A percentile compares a stretch with the other conserved stretches of the same genome.
Conservation (phyloP, 2,113 vertebrate species). For the Corythaeola cristata region DNA sequence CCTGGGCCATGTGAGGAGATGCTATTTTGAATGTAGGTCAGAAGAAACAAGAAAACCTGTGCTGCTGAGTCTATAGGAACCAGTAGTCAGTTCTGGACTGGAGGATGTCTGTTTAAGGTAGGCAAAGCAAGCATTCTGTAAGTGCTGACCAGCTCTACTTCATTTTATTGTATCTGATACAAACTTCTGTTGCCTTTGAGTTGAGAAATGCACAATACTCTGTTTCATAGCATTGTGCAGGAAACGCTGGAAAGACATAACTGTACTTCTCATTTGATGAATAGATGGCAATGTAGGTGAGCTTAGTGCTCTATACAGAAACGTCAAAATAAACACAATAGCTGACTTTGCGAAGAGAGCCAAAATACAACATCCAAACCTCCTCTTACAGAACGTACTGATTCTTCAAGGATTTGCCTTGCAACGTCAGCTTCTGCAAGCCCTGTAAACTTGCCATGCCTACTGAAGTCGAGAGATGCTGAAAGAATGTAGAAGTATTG, state of each 20-base stretch:
- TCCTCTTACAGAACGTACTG: neutral
- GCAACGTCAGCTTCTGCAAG: neutral
- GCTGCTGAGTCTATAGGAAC: neutral
- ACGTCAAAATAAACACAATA: neutral
- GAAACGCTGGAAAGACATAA: neutral
- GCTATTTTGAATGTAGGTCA: neutral
- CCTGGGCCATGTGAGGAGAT: neutral
- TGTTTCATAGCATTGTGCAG: neutral
- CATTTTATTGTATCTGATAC: neutral
- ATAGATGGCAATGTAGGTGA: neutral
- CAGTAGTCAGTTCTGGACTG: neutral
- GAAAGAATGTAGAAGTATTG: neutral
- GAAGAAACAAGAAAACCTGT: neutral
- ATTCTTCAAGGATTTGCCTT: neutral
- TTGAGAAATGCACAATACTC: neutral
- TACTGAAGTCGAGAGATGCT: neutral
- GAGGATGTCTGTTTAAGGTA: neutral
- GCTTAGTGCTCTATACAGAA: neutral
- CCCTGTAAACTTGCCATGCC: neutral
- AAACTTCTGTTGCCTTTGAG: neutral
- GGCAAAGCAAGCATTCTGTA: neutral
- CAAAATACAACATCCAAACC: neutral
- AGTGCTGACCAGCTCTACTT: neutral
- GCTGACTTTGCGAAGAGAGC: neutral
- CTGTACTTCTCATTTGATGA: neutral